Percentiles rank a stretch among this genome's conserved stretches.
Evolutionary conservation across 2,888 invertebrate species (phyloP).

Genomic region (Lottia gigantea): DNA sequence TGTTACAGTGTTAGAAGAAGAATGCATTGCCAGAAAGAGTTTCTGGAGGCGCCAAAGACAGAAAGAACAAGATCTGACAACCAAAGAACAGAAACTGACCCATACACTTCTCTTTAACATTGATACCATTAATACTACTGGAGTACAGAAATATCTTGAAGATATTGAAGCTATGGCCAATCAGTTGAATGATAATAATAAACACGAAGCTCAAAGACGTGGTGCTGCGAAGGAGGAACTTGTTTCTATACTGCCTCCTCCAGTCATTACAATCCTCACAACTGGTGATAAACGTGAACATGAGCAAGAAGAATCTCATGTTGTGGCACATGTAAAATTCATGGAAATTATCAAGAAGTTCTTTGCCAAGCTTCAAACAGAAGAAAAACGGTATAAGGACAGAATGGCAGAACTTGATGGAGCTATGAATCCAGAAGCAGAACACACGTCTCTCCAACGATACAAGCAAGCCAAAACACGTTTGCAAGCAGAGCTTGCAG

Average conservation of each 20-base stretch:
- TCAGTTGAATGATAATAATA: slow-evolving; percentile 49
- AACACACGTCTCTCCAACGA: slow-evolving; percentile 47
- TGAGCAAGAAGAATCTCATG: slow-evolving; percentile 52
- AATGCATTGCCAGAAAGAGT: slow-evolving; percentile 54
- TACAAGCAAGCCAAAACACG: slow-evolving; percentile 54
- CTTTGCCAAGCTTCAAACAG: slow-evolving; percentile 56
- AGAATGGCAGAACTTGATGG: slow-evolving; percentile 54
- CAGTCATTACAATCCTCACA: slow-evolving; percentile 57
- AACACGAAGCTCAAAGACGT: slow-evolving; percentile 58
- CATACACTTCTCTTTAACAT: slow-evolving; percentile 50
- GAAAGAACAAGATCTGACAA: slow-evolving; percentile 54
- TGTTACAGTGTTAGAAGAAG: slow-evolving; percentile 60
- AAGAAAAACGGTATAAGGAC: slow-evolving; percentile 59
- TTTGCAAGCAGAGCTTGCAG: slow-evolving; percentile 58
- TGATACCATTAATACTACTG: slow-evolving; percentile 42
- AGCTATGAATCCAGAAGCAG: slow-evolving; percentile 60
- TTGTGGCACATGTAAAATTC: slow-evolving; percentile 54
- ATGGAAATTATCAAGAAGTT: slow-evolving; percentile 57
- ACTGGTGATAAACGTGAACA: slow-evolving; percentile 53
- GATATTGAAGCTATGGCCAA: slow-evolving; percentile 48
- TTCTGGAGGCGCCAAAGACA: slow-evolving; percentile 64
- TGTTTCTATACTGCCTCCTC: slow-evolving; percentile 54
- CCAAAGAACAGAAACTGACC: slow-evolving; percentile 50
- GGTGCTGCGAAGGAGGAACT: slow-evolving; percentile 60
- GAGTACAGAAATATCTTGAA: slow-evolving; percentile 29